Evolutionary conservation across 2,797 vertebrate species (phyloP), one percentile per base, ranked within the genome.

Genomic region (Anisognathus igniventris): DNA sequence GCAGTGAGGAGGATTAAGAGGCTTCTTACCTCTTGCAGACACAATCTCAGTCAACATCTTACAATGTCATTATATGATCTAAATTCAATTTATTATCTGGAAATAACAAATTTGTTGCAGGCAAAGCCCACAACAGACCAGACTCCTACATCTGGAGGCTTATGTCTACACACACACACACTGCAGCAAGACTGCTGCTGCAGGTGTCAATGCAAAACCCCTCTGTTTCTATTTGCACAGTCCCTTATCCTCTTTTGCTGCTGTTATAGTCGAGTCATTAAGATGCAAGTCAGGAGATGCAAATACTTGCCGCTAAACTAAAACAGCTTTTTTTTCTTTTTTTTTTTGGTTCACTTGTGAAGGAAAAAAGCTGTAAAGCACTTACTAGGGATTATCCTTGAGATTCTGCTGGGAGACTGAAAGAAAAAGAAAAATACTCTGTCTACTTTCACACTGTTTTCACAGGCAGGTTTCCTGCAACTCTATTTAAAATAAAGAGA

Each of bases 81-180:
- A 80, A 88, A 86, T 72, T 93, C 30, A 72, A 53, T 86, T 80
- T 78, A 86, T 61, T 88, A 84, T 54, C 31, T 74, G 66, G 62
- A 88, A 92, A 78, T 53, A 58, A 71, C 31, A 54, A 40, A 89
- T 91, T 17, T 50, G 22, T 67, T 79, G 35, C 12, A 20, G 74
- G 40, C 18, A 40, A 25, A 35, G 60, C 12, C 48, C 6, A 6
- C 61, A 31, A 44, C 30, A 70, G 54, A 91, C 31, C 17, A 47
- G 37, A 65, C 24, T 86, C 9, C 51, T 57, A 35, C 27, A 53
- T 48, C 14, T 74, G 61, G 40, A 78, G 31, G 48, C 30, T 84
- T 68, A 44, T 9, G 12, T 24, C 58, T 78, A 37, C 45, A 48
- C 42, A 83, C 35, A 81, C 30, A 79, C 48, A 54, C 24, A 51